A percentile compares a stretch with the other conserved stretches of the same genome.
Evolutionary conservation across 2,797 vertebrate genomes (phyloP).

Genomic region (Glossophaga mutica): DNA sequence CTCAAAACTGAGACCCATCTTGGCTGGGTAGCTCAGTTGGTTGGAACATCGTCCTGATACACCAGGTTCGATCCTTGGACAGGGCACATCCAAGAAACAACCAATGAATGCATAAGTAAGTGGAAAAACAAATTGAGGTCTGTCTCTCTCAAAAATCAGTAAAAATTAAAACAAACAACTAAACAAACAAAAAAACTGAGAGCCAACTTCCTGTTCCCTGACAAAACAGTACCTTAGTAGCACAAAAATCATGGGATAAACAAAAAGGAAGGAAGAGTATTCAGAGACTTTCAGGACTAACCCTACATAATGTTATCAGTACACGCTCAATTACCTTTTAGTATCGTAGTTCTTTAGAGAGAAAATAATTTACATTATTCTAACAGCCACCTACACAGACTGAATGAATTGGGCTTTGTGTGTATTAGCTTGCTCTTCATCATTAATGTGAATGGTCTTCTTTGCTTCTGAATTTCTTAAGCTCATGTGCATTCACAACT

Average conservation of each 20-base stretch:
- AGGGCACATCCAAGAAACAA: not conserved
- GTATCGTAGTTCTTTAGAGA: not conserved
- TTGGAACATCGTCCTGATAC: not conserved
- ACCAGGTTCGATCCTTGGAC: not conserved
- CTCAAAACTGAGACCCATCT: not conserved
- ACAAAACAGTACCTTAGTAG: not conserved
- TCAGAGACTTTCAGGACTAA: not conserved
- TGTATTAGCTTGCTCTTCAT: not conserved
- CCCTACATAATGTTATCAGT: not conserved
- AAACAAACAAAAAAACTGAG: not conserved
- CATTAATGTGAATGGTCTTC: not conserved
- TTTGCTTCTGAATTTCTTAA: conserved; percentile 27
- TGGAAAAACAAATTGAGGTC: not conserved
- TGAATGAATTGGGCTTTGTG: not conserved
- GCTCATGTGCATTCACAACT: not conserved
- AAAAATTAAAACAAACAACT: not conserved
- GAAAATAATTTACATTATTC: conserved; percentile 24
- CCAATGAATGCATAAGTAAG: not conserved
- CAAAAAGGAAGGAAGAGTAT: not conserved
- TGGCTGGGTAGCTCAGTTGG: not conserved
- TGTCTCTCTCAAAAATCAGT: not conserved
- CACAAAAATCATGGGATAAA: not conserved
- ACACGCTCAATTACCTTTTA: not conserved
- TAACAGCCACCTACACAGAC: not conserved
- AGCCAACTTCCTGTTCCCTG: not conserved